Evolutionary conservation across 2,113 vertebrate species (phyloP).

Genomic region (Eurystomus gularis): DNA sequence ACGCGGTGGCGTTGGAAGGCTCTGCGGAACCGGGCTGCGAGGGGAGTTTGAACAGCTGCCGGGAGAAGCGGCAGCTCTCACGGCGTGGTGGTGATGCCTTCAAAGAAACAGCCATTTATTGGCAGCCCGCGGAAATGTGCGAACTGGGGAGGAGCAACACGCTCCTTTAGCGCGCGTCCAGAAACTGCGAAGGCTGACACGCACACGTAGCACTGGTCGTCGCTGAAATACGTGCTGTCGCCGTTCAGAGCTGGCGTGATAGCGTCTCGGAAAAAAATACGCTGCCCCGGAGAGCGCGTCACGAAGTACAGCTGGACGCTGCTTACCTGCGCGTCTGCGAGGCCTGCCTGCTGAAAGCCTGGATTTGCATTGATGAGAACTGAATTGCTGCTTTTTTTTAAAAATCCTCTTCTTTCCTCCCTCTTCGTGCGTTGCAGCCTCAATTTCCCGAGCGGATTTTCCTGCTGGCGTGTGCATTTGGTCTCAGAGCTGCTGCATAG

Average conservation of each 20-base stretch:
- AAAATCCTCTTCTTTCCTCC: not conserved
- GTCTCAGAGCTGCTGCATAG: not conserved
- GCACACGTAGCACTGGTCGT: not conserved
- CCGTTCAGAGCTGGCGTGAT: not conserved
- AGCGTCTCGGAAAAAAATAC: not conserved
- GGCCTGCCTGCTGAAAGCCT: not conserved
- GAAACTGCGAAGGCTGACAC: not conserved
- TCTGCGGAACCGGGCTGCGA: too few relatives aligned
- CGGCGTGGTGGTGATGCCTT: not conserved
- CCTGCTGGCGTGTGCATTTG: not conserved
- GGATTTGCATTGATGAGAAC: not conserved
- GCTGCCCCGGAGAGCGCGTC: not conserved
- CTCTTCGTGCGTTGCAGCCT: not conserved
- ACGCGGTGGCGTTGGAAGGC: not conserved
- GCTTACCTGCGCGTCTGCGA: not conserved
- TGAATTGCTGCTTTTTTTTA: too few relatives aligned
- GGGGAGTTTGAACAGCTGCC: not conserved
- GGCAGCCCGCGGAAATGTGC: not conserved
- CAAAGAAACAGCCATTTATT: not conserved
- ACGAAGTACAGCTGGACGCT: not conserved
- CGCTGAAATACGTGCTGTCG: not conserved
- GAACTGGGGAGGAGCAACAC: not conserved
- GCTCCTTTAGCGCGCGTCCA: not conserved
- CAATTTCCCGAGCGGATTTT: not conserved
- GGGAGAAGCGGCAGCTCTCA: not conserved